These are phyloP conservation scores for western clawed frog (Xenopus tropicalis) DNA, from an alignment of 2,113 vertebrate genomes.

Conservation along the genomic window UCB_Xtro_10.0 CM004450.2:101023001-101023500, in stretches of 20 bases:
- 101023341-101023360: conserved; percentile 3
- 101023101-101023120: background rate
- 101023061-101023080: conserved; percentile 45
- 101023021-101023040: conserved; percentile 40
- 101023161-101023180: background rate
- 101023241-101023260: background rate
- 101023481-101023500: too few species aligned
- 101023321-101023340: too few species aligned
- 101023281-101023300: too few species aligned
- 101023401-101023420: too few species aligned
- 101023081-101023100: conserved; percentile 49
- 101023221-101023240: background rate
- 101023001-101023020: conserved; percentile 43
- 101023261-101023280: background rate
- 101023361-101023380: background rate
- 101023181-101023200: background rate
- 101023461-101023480: too few species aligned
- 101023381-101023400: too few species aligned
- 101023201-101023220: conserved; percentile 35
- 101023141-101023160: background rate
- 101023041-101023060: conserved; percentile 14
- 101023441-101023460: too few species aligned
- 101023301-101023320: too few species aligned
- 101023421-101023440: too few species aligned
- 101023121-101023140: background rate